Evolutionary conservation across 2,113 vertebrate species (phyloP).

Genomic region (Phainopepla nitens): DNA sequence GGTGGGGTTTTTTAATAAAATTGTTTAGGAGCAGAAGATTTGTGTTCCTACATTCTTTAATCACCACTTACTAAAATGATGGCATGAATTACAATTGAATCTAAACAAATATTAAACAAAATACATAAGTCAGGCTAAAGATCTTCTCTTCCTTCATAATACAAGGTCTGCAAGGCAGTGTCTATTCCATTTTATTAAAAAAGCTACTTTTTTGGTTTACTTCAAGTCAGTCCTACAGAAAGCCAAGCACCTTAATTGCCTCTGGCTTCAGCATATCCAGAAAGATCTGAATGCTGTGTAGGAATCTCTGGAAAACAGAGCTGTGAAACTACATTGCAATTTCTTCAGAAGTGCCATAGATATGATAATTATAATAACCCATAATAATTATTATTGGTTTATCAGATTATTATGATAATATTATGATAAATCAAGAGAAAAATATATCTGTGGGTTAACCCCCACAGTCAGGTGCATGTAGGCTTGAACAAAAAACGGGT

Average conservation of each 20-base stretch:
- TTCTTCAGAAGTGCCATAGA: neutral
- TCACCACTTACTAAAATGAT: neutral
- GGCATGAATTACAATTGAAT: neutral
- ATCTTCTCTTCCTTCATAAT: neutral
- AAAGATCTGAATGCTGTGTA: neutral
- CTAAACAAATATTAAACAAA: neutral
- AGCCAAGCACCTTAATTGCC: neutral
- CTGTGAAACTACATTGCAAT: neutral
- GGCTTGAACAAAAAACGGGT: neutral
- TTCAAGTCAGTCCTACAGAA: neutral
- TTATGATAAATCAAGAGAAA: neutral
- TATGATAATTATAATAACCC: neutral
- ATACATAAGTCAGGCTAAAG: neutral
- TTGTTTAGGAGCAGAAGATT: neutral
- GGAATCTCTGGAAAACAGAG: neutral
- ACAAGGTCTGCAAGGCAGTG: neutral
- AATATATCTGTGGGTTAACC: neutral
- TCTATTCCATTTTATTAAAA: neutral
- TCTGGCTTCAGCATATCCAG: neutral
- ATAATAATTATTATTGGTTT: neutral
- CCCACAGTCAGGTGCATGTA: neutral
- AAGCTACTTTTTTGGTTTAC: neutral
- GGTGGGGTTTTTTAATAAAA: accelerated
- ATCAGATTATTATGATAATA: neutral
- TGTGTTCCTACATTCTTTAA: neutral